Conservation (phyloP, 1,140 invertebrate genomes). For the Magallana angulata region DNA sequence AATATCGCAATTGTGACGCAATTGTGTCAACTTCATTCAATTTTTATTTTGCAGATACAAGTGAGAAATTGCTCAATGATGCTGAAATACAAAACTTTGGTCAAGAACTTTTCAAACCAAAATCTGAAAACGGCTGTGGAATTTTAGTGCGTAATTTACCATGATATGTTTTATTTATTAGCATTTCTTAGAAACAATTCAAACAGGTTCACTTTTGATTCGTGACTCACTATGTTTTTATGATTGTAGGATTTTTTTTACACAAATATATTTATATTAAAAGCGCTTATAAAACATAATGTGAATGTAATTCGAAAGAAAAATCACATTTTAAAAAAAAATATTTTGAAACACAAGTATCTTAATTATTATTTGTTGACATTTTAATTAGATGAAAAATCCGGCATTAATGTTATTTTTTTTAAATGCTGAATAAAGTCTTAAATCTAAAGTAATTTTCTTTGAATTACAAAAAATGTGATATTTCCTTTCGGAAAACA, state of each 20-base stretch:
- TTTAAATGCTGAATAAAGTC: too few relatives aligned
- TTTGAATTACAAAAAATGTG: too few relatives aligned
- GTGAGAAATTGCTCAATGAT: not conserved
- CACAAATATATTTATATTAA: not conserved
- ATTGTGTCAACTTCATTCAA: too few relatives aligned
- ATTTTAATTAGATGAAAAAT: too few relatives aligned
- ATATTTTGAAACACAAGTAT: too few relatives aligned
- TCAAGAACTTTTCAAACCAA: conserved; percentile 26
- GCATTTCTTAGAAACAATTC: not conserved
- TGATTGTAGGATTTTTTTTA: not conserved
- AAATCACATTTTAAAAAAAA: too few relatives aligned
- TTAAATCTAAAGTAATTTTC: too few relatives aligned
- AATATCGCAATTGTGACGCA: too few relatives aligned
- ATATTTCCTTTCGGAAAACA: too few relatives aligned
- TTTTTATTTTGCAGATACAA: not conserved
- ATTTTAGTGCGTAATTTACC: conserved; percentile 44
- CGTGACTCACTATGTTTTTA: not conserved
- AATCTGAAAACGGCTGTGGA: conserved; percentile 58
- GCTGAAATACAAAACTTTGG: conserved; percentile 29
- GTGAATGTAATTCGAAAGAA: too few relatives aligned
- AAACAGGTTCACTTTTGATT: not conserved
- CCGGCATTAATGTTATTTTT: too few relatives aligned
- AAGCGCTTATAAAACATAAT: not conserved
- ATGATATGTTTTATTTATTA: not conserved
- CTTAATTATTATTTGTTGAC: too few relatives aligned